These are phyloP conservation scores for Spermophilus dauricus DNA, from an alignment of 2,113 vertebrate genomes.

Conservation along the genomic window DNA sequence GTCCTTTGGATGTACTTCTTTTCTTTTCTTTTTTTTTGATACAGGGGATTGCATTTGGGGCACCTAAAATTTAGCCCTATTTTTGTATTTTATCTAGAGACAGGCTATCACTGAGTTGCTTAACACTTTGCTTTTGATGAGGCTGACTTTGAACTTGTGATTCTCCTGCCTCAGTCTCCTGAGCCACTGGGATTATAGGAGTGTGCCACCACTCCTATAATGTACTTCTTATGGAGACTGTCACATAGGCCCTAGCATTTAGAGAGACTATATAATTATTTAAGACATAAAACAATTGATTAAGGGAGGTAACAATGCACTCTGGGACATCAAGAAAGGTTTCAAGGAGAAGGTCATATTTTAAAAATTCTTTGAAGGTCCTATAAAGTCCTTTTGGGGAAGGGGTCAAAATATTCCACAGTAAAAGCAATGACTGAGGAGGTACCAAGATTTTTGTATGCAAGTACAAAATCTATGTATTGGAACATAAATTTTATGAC, in stretches of 20 bases:
- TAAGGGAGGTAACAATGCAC: background rate
- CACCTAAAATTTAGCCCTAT: too few relatives aligned
- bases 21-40: too few relatives aligned
- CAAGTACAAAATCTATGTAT: conserved; percentile 44
- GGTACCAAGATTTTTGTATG: background rate
- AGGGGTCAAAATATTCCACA: background rate
- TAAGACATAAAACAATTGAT: background rate
- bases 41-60: too few relatives aligned
- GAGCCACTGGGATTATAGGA: too few relatives aligned
- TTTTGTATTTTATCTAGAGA: too few relatives aligned
- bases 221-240: background rate
- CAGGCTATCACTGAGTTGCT: too few relatives aligned
- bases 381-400: background rate
- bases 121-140: too few relatives aligned
- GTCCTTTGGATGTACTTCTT: background rate
- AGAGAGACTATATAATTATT: background rate
- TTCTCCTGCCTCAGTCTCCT: too few relatives aligned
- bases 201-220: too few relatives aligned
- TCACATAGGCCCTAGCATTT: background rate
- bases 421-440: conserved; percentile 52
- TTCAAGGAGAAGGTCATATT: conserved; percentile 27
- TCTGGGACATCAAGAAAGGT: background rate
- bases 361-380: conserved; percentile 45
- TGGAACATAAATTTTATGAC: conserved; percentile 46
- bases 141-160: too few relatives aligned